Evolutionary conservation across 2,888 invertebrate genomes (phyloP).

Genomic region (Chironomus tentans): DNA sequence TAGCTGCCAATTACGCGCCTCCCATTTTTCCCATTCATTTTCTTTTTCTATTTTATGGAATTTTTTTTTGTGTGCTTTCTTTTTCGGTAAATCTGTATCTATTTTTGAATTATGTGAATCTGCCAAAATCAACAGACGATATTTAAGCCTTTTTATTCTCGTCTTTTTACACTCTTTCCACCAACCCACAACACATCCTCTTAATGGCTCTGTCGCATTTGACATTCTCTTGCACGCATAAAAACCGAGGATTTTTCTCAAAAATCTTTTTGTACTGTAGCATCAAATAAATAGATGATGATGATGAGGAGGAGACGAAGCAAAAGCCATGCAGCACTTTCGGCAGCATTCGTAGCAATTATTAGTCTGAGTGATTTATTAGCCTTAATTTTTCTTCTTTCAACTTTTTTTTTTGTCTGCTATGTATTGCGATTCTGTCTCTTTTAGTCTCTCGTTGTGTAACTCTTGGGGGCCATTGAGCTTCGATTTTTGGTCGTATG

Average conservation of each 20-base stretch:
- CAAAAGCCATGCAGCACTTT: not conserved
- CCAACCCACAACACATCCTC: not conserved
- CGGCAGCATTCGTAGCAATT: conserved; percentile 10
- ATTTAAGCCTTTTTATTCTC: not conserved
- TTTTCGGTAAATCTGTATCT: not conserved
- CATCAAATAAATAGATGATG: too few species aligned
- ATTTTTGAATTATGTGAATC: not conserved
- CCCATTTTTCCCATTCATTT: not conserved
- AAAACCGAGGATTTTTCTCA: not conserved
- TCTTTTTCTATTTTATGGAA: not conserved
- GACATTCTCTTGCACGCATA: not conserved
- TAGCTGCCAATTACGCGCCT: conserved; percentile 16
- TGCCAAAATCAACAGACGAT: conserved; percentile 3
- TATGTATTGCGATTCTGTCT: not conserved
- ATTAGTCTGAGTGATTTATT: conserved; percentile 24
- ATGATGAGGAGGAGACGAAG: too few species aligned
- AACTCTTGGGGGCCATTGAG: not conserved
- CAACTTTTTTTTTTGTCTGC: too few species aligned
- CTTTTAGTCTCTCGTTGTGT: not conserved
- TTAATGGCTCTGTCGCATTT: not conserved
- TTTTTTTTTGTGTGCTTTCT: not conserved
- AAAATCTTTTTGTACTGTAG: not conserved
- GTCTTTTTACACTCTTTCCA: too few species aligned
- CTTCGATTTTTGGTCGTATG: not conserved
- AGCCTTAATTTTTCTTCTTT: conserved; percentile 5